Conservation (phyloP, 2,888 invertebrate genomes). For the Aproaerema taeniolella region DNA sequence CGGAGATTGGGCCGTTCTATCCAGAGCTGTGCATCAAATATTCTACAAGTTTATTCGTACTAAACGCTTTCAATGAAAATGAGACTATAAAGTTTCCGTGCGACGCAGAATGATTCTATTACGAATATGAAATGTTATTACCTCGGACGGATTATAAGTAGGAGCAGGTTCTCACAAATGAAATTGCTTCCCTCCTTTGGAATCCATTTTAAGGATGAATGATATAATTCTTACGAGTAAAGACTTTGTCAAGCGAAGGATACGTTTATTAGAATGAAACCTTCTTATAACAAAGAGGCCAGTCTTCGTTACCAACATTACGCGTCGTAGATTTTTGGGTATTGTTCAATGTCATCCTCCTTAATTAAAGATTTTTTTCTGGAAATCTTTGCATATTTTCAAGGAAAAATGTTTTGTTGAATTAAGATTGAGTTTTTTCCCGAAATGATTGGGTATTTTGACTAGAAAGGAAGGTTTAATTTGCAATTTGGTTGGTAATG, state of each 20-base stretch:
- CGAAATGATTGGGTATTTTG: constrained; percentile 3
- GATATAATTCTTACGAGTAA: constrained; percentile 72
- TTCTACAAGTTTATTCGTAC: constrained; percentile 72
- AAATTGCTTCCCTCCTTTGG: constrained; percentile 75
- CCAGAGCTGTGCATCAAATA: constrained; percentile 63
- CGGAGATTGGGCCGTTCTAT: constrained; percentile 60
- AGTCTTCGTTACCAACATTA: constrained; percentile 16
- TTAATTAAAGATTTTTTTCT: constrained; percentile 14
- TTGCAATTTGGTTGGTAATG: no score
- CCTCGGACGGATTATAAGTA: constrained; percentile 76
- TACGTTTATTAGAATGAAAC: constrained; percentile 42
- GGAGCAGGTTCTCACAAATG: constrained; percentile 75
- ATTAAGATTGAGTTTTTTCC: constrained; percentile 2
- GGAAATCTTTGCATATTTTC: constrained; percentile 5
- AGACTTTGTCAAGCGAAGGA: constrained; percentile 62
- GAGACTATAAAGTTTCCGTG: constrained; percentile 75
- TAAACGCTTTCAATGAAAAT: constrained; percentile 76
- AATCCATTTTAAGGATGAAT: constrained; percentile 75
- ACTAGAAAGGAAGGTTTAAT: no score
- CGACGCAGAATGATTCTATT: constrained; percentile 76
- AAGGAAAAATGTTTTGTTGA: no score
- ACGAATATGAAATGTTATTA: constrained; percentile 78
- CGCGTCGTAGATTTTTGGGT: constrained; percentile 15
- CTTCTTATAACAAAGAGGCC: constrained; percentile 16
- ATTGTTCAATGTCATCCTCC: constrained; percentile 15